Percentiles rank a stretch among this genome's conserved stretches.
These are phyloP conservation scores for Copidosoma aretas DNA, from an alignment of 2,888 invertebrate genomes.

Conservation along the genomic window DNA sequence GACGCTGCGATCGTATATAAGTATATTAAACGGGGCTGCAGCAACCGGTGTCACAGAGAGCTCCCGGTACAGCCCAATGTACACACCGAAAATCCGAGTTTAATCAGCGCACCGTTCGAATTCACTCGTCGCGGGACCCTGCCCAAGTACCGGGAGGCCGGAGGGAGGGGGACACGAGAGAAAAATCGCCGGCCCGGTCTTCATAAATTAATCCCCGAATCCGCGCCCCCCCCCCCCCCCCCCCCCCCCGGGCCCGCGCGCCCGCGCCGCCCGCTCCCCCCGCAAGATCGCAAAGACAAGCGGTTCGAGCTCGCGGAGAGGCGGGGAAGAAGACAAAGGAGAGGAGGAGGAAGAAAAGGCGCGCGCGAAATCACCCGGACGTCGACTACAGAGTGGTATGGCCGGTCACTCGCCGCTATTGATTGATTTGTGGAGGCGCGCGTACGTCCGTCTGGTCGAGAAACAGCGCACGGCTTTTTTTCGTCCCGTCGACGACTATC, in stretches of 20 bases:
- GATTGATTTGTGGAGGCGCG: constrained; percentile 35
- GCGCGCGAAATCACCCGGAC: constrained; percentile 27
- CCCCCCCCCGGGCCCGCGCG: background rate
- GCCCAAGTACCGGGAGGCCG: too few species aligned
- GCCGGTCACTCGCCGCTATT: constrained; percentile 22
- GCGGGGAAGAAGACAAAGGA: constrained; percentile 3
- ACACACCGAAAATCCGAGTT: too few species aligned
- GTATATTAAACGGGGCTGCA: too few species aligned
- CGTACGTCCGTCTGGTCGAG: background rate
- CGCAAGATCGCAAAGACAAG: background rate
- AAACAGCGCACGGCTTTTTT: background rate
- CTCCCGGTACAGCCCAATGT: too few species aligned
- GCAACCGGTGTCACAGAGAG: too few species aligned
- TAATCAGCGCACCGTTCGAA: background rate
- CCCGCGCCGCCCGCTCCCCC: constrained; percentile 7
- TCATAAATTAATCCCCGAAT: constrained; percentile 24
- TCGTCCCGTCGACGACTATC: background rate
- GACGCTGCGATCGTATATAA: too few species aligned
- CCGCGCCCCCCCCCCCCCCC: background rate
- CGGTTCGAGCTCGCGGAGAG: background rate
- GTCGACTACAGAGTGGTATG: constrained; percentile 2
- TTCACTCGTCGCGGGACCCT: constrained; percentile 12
- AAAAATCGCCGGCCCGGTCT: constrained; percentile 4
- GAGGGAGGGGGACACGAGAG: background rate
- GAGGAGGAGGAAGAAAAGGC: background rate